Base-by-base conservation (phyloP, 2,888 invertebrate genomes). In the Lymantria monacha region DNA sequence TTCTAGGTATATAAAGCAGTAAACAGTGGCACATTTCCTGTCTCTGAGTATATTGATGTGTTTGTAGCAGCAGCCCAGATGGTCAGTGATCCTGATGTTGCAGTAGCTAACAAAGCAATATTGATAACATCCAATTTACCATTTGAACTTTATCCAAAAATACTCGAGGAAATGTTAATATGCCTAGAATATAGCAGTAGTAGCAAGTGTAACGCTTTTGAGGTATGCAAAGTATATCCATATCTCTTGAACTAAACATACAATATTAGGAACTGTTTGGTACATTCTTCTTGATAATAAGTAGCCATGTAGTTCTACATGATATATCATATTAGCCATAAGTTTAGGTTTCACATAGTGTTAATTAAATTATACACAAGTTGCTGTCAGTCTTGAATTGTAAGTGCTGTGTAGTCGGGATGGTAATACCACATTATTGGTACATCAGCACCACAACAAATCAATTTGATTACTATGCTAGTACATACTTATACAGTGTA, bases 191-290 rank as follows among this genome's bases (percentile, higher is more conserved):
- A 86, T 55, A 93, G 86, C 69, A 94, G 93, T 61, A 92, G 92
- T 46, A 83, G 93, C 48, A 92, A 94, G 63, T 94, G 95, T 72
- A 92, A 96, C 74, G 92, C 94, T 48, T 95, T 94, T 83, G 95
- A 96, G 91, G 94, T 94, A 73, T 42, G 52, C 15, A 37, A 12
- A 37, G 33, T 33, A 33, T 33, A 33, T 33, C 12, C 7, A 36
- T 12, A 15, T 5, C 9, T 1, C 11, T 11, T 42, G 30, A 11
- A 36, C 7, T 11, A 36, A 7, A n/a, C 7, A 36, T 9, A 11
- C n/a, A 36, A 36, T 36, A 11, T 36, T 3, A 36, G n/a, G 11
- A n/a, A n/a, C n/a, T n/a, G n/a, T n/a, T n/a, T n/a, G n/a, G n/a
- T n/a, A 36, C 36, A 36, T 36, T n/a, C 36, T 11, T 3, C 7